Conservation (phyloP, 2,797 vertebrate genomes). For the Halcyon chelicuti region DNA sequence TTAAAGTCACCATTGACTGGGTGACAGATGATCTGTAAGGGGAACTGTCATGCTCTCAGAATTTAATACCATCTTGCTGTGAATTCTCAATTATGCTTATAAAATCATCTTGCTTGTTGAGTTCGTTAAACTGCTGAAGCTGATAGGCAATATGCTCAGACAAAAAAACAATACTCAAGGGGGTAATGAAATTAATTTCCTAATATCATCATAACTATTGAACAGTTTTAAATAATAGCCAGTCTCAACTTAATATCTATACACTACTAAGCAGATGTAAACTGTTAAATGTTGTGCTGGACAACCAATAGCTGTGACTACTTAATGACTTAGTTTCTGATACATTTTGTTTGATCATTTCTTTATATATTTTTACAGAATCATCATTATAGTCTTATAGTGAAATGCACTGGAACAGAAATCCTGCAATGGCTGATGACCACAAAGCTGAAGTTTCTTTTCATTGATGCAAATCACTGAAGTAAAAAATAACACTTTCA, state of each 20-base stretch:
- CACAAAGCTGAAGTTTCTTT: neutral
- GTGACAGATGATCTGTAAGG: neutral
- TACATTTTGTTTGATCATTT: neutral
- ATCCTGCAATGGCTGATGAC: accelerated
- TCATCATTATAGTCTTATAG: neutral
- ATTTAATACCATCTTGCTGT: neutral
- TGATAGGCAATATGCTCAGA: neutral
- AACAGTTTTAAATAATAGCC: neutral
- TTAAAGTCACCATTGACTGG: neutral
- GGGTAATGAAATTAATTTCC: neutral
- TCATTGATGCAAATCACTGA: neutral
- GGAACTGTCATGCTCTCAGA: neutral
- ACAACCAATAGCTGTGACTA: neutral
- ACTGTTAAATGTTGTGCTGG: neutral
- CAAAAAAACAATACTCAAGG: neutral
- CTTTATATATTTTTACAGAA: neutral
- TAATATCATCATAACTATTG: neutral
- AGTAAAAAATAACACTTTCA: neutral
- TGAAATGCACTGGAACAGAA: neutral
- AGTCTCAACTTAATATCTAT: neutral
- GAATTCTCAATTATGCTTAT: neutral
- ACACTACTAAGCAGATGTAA: neutral
- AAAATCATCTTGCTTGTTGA: neutral
- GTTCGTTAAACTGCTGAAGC: neutral
- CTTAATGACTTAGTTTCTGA: neutral